A percentile compares a stretch with the other conserved stretches of the same genome.
phyloP scores from a whole-genome alignment of 2,797 vertebrate species.

The Myotis vivesi region DNA sequence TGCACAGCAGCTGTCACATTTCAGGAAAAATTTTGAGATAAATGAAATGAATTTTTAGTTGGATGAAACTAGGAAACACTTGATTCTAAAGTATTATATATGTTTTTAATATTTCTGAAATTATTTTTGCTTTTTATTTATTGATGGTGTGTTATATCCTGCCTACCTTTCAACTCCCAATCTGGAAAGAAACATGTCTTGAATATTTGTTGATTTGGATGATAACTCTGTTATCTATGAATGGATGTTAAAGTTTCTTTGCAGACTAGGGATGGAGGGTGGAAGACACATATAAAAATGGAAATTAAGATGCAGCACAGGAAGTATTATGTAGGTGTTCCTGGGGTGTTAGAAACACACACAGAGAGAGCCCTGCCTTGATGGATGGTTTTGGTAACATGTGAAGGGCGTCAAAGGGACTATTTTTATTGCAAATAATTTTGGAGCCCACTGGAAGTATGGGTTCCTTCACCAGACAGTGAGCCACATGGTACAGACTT shows the following conservation, averaged over 20 bases:
- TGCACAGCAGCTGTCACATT: neutral
- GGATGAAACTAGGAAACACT: neutral
- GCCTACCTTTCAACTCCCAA: neutral
- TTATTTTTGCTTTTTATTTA: constrained; percentile 43
- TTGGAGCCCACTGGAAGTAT: neutral
- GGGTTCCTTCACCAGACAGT: neutral
- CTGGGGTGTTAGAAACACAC: neutral
- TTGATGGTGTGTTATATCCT: neutral
- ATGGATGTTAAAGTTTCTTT: constrained; percentile 6
- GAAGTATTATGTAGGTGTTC: neutral
- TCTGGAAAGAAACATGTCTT: neutral
- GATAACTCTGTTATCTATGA: constrained; percentile 14
- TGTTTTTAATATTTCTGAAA: constrained; percentile 42
- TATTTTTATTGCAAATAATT: neutral
- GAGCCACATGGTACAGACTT: neutral
- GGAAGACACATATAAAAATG: neutral
- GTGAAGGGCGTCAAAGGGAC: neutral
- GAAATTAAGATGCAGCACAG: neutral
- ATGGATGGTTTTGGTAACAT: neutral
- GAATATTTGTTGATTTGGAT: neutral
- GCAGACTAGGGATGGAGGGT: neutral
- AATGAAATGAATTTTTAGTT: neutral
- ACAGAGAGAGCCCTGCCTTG: neutral
- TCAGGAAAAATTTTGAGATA: constrained; percentile 4
- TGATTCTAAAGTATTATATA: neutral